A percentile compares a stretch with the other conserved stretches of the same genome.
phyloP scores from a whole-genome alignment of 1,140 invertebrate genomes.

The Caenorhabditis latens region DNA sequence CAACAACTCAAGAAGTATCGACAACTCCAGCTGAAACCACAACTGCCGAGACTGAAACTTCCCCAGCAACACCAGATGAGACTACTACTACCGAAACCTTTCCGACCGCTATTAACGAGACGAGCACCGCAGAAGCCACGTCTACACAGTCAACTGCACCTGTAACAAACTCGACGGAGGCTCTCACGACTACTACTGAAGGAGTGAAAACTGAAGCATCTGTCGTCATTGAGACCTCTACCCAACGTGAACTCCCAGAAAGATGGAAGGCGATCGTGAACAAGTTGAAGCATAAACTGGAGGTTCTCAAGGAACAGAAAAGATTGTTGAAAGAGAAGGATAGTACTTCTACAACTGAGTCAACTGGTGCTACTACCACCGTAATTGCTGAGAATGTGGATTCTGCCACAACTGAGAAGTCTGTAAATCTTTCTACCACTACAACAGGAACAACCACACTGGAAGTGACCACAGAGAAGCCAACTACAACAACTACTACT shows the following conservation, averaged over 20 bases:
- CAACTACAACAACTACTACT: not conserved
- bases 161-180: too few relatives aligned
- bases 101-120: not conserved
- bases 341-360: constrained; percentile 14
- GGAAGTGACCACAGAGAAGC: not conserved
- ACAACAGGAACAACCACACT: too few relatives aligned
- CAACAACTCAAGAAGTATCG: not conserved
- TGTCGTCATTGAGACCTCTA: constrained; percentile 1
- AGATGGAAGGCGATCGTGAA: constrained; percentile 54
- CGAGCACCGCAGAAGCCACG: too few relatives aligned
- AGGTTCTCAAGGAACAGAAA: constrained; percentile 55
- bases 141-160: too few relatives aligned
- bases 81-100: not conserved
- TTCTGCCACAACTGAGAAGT: not conserved
- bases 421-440: not conserved
- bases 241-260: constrained; percentile 28
- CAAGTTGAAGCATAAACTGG: constrained; percentile 53
- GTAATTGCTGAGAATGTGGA: constrained; percentile 14
- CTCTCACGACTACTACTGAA: not conserved
- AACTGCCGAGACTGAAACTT: not conserved
- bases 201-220: not conserved
- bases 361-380: constrained; percentile 3
- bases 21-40: not conserved
- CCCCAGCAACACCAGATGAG: not conserved
- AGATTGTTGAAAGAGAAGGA: constrained; percentile 33